Evolutionary conservation across 2,797 vertebrate genomes (phyloP).

Genomic region (Ambastaia sidthimunki): DNA sequence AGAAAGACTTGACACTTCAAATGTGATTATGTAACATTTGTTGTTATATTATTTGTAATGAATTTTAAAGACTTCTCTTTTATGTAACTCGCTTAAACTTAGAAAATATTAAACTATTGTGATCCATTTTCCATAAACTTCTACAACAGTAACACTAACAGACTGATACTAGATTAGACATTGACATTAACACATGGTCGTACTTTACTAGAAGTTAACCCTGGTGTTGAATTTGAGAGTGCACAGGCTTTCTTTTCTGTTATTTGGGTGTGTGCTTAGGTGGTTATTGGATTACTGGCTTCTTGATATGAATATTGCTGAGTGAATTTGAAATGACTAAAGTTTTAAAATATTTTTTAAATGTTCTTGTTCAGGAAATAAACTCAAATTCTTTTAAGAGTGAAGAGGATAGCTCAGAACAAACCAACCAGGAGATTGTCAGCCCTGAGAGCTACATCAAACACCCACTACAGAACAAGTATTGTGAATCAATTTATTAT

Average conservation of each 20-base stretch:
- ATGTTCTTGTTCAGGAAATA: constrained; percentile 80
- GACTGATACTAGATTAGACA: background rate
- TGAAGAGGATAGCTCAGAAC: constrained; percentile 85
- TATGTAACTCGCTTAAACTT: background rate
- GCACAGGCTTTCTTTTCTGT: background rate
- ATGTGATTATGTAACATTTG: background rate
- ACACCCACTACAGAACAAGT: constrained; percentile 98
- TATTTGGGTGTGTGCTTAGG: background rate
- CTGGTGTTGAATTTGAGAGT: background rate
- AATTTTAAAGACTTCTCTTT: background rate
- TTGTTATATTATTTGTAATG: background rate
- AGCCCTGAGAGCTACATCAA: constrained; percentile 96
- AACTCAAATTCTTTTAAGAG: constrained; percentile 81
- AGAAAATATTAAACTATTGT: background rate
- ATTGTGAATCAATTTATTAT: constrained; percentile 37
- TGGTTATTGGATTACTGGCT: background rate
- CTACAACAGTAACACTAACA: background rate
- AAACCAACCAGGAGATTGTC: constrained; percentile 87
- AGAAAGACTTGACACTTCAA: background rate
- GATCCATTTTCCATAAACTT: too few species aligned
- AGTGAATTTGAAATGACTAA: background rate
- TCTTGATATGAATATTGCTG: background rate
- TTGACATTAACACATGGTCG: background rate
- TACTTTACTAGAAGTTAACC: background rate
- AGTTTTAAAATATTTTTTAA: background rate